These are phyloP conservation scores for Heliconius ismenius DNA, from an alignment of 2,888 invertebrate species.

Conservation along the genomic window DNA sequence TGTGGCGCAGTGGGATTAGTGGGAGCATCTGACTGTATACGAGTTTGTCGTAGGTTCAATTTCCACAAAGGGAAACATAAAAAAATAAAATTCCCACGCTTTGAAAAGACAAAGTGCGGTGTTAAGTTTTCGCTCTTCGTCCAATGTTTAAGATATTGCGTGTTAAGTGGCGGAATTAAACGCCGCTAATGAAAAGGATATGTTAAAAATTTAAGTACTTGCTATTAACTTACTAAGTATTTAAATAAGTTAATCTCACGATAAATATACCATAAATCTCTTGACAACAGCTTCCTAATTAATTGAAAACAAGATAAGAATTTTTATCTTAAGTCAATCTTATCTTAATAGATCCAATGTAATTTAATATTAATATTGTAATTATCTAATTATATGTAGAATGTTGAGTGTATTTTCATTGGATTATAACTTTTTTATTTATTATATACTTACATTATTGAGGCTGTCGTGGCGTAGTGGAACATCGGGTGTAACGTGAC, in stretches of 20 bases:
- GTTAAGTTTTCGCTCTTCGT: background rate
- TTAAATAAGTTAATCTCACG: slow-evolving; percentile 12
- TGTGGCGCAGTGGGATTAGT: too few species aligned
- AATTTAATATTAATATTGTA: background rate
- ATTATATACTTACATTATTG: background rate
- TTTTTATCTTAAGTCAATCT: slow-evolving; percentile 1
- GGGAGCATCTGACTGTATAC: too few species aligned
- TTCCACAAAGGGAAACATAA: too few species aligned
- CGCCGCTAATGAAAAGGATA: background rate
- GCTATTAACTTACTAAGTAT: background rate
- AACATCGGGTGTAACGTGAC: background rate
- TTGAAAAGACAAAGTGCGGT: too few species aligned
- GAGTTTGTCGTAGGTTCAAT: too few species aligned
- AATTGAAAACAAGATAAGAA: slow-evolving; percentile 3
- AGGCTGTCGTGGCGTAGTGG: background rate
- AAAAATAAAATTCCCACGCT: too few species aligned
- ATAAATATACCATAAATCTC: slow-evolving; percentile 2
- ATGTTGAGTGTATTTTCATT: background rate
- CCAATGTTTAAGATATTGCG: background rate
- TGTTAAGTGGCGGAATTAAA: background rate
- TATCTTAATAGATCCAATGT: slow-evolving; percentile 5
- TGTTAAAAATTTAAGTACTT: background rate
- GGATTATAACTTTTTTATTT: background rate
- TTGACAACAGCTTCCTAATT: slow-evolving; percentile 2
- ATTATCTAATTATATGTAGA: background rate